Evolutionary conservation across 2,888 invertebrate species (phyloP).

Genomic region (Aricia artaxerxes): DNA sequence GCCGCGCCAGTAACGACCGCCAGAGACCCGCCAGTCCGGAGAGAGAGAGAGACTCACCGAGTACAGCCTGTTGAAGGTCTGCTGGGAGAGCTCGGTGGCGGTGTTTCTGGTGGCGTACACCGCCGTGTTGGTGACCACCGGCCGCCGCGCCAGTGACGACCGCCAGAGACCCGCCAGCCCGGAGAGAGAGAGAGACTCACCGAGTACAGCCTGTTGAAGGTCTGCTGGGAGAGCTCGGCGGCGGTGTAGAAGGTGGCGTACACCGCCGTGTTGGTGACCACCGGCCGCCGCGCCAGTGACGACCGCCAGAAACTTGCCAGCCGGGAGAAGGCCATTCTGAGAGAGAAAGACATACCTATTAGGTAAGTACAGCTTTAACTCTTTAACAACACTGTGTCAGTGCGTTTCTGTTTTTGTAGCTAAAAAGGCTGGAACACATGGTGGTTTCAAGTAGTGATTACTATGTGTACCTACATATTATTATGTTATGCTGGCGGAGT

Average conservation of each 20-base stretch:
- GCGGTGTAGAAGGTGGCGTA: conserved; percentile 89
- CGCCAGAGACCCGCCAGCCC: no score
- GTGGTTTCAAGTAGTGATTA: no score
- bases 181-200: conserved; percentile 63
- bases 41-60: conserved; percentile 71
- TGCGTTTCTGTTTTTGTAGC: no score
- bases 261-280: conserved; percentile 80
- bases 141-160: conserved; percentile 67
- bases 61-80: conserved; percentile 84
- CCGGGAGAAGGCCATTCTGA: conserved; percentile 49
- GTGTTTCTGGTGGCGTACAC: conserved; percentile 87
- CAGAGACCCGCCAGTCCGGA: no score
- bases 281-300: conserved; percentile 72
- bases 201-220: conserved; percentile 83
- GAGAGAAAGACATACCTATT: not conserved
- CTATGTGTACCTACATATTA: no score
- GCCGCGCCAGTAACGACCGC: conserved; percentile 58
- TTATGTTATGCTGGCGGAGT: no score
- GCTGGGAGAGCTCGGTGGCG: conserved; percentile 90
- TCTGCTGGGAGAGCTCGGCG: conserved; percentile 90
- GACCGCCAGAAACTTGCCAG: conserved; percentile 50
- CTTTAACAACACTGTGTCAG: no score
- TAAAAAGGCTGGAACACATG: no score
- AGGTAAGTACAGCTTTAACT: not conserved
- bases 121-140: conserved; percentile 78